Base-by-base conservation (phyloP, 2,888 invertebrate species). In the Tetragnatha montana region DNA sequence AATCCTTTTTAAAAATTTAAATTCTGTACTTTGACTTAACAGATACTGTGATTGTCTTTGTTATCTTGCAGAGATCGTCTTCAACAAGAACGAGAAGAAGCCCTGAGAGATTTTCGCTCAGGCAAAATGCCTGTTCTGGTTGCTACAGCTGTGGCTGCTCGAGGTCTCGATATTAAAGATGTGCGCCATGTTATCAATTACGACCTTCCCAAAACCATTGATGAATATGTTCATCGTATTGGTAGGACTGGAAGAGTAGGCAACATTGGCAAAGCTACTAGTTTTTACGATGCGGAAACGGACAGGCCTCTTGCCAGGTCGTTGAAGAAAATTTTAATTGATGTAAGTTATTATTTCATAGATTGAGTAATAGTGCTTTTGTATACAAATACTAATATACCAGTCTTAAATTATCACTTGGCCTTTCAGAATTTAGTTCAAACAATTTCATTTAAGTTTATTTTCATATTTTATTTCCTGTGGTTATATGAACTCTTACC, bases 101-200 rank as follows among this genome's bases (percentile, higher is more conserved):
- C 96, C 0, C 93, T 97, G n/a, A 81, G 92, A 0, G 97, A 98
- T 93, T 99, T 99, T 93, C 96, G 96, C 93, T 94, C 93, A 19
- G 97, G 97, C 0, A 94, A 93, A 17, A 96, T 96, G 93, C 95
- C 95, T 78, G 96, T 99, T 70, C 94, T 99, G 0, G 97, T 99
- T 0, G 99, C 99, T 0, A 99, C 99, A 0, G 97, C 97, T 0
- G 98, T 99, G 0, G 98, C 98, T 0, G 97, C 98, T 0, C 94
- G 99, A 86, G 99, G 99, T 0, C 94, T 99, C 0, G 97, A 98
- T 93, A 98, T 98, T 51, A 96, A 96, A 91, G 96, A 96, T 86
- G 96, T 98, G 0, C 95, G 96, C 6, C 92, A 93, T 85, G 94
- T 95, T 0, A 93, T 95, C 70, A 94, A 95, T 91, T 94, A 93